Conservation (phyloP, 2,797 vertebrate genomes). For the Chromobotia macracanthus region DNA sequence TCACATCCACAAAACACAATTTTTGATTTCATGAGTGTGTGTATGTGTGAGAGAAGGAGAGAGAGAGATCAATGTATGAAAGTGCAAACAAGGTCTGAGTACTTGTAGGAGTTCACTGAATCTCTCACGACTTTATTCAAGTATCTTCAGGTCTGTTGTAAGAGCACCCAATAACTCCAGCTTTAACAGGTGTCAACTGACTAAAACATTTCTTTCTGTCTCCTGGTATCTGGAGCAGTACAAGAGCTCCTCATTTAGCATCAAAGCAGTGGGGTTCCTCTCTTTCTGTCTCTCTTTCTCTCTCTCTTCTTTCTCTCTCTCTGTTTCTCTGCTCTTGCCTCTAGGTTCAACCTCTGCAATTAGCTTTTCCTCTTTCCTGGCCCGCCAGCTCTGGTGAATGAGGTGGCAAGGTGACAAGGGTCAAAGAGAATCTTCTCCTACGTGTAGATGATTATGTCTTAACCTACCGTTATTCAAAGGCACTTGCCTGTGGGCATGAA, state of each 20-base stretch:
- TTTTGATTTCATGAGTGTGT: neutral
- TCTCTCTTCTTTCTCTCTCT: conserved; percentile 67
- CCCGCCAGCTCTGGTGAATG: conserved; percentile 70
- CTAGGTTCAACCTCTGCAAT: conserved; percentile 78
- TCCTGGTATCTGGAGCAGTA: conserved; percentile 49
- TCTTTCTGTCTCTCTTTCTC: conserved; percentile 69
- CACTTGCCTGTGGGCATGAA: conserved; percentile 73
- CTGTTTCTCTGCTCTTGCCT: conserved; percentile 72
- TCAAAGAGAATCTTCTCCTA: conserved; percentile 79
- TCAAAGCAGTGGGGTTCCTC: conserved; percentile 72
- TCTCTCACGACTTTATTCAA: conserved; percentile 16
- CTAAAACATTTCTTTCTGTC: conserved; percentile 33
- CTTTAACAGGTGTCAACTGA: conserved; percentile 40
- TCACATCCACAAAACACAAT: neutral
- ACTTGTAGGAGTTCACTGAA: neutral
- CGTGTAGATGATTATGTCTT: conserved; percentile 80
- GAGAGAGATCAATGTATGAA: neutral
- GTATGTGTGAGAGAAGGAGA: neutral
- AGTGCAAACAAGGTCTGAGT: neutral
- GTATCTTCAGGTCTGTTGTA: conserved; percentile 10
- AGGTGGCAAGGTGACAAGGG: conserved; percentile 74
- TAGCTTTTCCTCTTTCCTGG: conserved; percentile 73
- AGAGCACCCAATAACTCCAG: conserved; percentile 18
- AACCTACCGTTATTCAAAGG: conserved; percentile 79
- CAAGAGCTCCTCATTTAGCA: conserved; percentile 70